A percentile compares a stretch with the other conserved stretches of the same genome.
Conservation (phyloP, 2,888 invertebrate genomes). For the Dicyrtomina minuta region DNA sequence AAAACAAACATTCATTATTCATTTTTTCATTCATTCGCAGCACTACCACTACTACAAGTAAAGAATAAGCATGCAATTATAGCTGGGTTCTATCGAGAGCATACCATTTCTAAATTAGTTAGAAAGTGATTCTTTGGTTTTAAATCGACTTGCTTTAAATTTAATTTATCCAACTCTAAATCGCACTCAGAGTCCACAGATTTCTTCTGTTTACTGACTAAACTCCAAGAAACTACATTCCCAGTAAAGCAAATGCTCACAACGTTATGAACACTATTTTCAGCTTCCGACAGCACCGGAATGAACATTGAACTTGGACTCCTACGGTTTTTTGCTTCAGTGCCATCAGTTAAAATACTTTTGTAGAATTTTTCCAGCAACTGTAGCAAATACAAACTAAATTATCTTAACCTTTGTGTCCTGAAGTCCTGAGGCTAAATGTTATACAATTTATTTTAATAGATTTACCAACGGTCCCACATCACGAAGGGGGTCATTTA, state of each 20-base stretch:
- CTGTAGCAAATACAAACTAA: background rate
- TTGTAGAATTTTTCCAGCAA: constrained; percentile 15
- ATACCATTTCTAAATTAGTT: constrained; percentile 34
- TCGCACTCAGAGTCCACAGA: background rate
- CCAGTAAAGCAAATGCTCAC: constrained; percentile 40
- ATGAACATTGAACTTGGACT: background rate
- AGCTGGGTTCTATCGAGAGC: background rate
- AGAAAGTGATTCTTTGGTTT: constrained; percentile 39
- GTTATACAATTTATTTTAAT: background rate
- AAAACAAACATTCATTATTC: background rate
- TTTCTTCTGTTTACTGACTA: constrained; percentile 18
- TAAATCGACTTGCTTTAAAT: constrained; percentile 22
- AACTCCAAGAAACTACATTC: constrained; percentile 35
- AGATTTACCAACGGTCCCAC: constrained; percentile 26
- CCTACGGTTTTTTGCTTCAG: no score
- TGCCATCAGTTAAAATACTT: background rate
- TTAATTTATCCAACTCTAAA: constrained; percentile 25
- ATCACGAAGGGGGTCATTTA: constrained; percentile 24
- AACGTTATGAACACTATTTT: constrained; percentile 18
- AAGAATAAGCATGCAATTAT: no score
- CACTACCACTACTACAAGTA: background rate
- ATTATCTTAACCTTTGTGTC: no score
- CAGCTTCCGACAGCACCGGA: constrained; percentile 11
- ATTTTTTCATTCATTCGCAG: no score
- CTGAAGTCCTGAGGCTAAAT: no score